Evolutionary conservation across 2,888 invertebrate species (phyloP).

Genomic region (Habroteleia sp.): DNA sequence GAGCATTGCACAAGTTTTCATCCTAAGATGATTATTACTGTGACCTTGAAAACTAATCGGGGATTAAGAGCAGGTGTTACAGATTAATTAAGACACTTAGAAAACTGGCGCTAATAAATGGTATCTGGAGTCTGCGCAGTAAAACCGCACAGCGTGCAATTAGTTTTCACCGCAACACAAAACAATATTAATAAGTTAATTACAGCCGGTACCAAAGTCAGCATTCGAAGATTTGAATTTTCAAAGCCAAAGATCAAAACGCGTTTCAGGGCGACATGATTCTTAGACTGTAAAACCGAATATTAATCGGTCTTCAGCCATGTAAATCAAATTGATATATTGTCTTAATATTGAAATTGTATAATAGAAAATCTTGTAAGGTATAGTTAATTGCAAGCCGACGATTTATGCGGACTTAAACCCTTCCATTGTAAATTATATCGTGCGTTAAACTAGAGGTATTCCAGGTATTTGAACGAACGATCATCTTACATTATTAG

Average conservation of each 20-base stretch:
- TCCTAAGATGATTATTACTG: slow-evolving; percentile 1
- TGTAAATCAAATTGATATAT: not conserved
- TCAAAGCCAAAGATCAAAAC: not conserved
- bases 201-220: not conserved
- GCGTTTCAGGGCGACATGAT: not conserved
- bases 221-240: not conserved
- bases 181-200: no score
- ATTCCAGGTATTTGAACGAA: slow-evolving; percentile 27
- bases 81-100: slow-evolving; percentile 69
- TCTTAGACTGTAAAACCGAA: not conserved
- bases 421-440: slow-evolving; percentile 46
- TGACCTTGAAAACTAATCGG: slow-evolving; percentile 31
- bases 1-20: not conserved
- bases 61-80: slow-evolving; percentile 37
- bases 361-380: not conserved
- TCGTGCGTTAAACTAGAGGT: slow-evolving; percentile 43
- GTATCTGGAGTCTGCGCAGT: slow-evolving; percentile 8
- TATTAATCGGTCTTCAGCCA: not conserved
- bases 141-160: not conserved
- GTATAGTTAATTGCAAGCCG: not conserved
- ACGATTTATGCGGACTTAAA: slow-evolving; percentile 19
- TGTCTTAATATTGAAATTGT: not conserved
- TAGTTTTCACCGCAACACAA: not conserved
- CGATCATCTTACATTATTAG: slow-evolving; percentile 19
- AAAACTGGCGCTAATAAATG: slow-evolving; percentile 59